phyloP scores from a whole-genome alignment of 2,888 invertebrate species.

The Leptodirus hochenwartii region DNA sequence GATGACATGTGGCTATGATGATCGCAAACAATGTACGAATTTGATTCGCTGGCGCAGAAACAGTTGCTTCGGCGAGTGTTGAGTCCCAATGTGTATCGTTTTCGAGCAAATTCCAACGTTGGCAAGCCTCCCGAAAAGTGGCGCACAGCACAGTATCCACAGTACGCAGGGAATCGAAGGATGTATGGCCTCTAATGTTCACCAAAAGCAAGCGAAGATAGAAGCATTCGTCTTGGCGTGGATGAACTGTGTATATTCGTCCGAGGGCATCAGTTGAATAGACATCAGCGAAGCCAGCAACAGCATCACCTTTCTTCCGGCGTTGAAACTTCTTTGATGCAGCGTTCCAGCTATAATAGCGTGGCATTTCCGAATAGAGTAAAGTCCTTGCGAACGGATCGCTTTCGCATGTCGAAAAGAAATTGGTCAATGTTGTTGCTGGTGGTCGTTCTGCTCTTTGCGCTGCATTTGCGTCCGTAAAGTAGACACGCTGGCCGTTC shows the following conservation, averaged over 20 bases:
- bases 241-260: slow-evolving; percentile 2
- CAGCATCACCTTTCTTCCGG: slow-evolving; percentile 8
- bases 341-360: slow-evolving; percentile 10
- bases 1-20: slow-evolving; percentile 11
- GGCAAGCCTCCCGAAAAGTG: slow-evolving; percentile 10
- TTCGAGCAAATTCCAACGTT: slow-evolving; percentile 10
- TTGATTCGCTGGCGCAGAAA: slow-evolving; percentile 10
- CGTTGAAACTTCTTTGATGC: slow-evolving; percentile 9
- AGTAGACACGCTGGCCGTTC: slow-evolving; percentile 12
- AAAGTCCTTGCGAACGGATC: slow-evolving; percentile 12
- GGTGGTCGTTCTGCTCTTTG: too few relatives aligned
- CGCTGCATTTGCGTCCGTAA: slow-evolving; percentile 8
- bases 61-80: slow-evolving; percentile 10
- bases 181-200: slow-evolving; percentile 10
- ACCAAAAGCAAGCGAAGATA: slow-evolving; percentile 8
- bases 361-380: slow-evolving; percentile 10
- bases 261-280: slow-evolving; percentile 7
- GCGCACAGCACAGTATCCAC: slow-evolving; percentile 9
- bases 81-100: slow-evolving; percentile 12
- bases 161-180: slow-evolving; percentile 8
- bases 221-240: slow-evolving; percentile 2
- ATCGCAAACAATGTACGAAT: slow-evolving; percentile 12
- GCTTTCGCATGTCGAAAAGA: too few relatives aligned
- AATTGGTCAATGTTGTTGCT: slow-evolving; percentile 10
- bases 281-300: slow-evolving; percentile 4